Evolutionary conservation across 2,888 invertebrate genomes (phyloP).

Genomic region (Trachelus stipa): DNA sequence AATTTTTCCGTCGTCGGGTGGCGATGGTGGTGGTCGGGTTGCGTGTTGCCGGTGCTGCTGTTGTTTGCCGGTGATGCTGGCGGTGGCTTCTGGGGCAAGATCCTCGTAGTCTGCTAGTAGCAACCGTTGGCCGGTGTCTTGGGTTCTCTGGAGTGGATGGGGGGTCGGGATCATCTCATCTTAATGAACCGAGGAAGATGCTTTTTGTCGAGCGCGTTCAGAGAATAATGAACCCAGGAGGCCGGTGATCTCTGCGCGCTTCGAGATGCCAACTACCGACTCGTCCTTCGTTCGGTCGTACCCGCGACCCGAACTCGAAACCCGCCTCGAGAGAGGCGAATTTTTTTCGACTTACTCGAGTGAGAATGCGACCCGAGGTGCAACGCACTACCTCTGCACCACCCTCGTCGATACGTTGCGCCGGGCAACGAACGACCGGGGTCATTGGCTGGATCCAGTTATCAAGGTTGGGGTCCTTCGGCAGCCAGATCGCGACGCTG

Average conservation of each 20-base stretch:
- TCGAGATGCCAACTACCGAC: not conserved
- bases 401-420: slow-evolving; percentile 12
- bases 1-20: slow-evolving; percentile 47
- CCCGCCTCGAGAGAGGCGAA: not conserved
- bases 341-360: not conserved
- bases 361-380: not conserved
- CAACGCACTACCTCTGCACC: slow-evolving; percentile 9
- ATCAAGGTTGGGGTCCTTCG: slow-evolving; percentile 57
- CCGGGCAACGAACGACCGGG: slow-evolving; percentile 55
- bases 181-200: slow-evolving; percentile 7
- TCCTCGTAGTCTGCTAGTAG: not conserved
- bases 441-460: slow-evolving; percentile 59
- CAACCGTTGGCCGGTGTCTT: not conserved
- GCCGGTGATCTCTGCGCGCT: slow-evolving; percentile 20
- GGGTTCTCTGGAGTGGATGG: not conserved
- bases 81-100: not conserved
- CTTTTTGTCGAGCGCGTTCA: slow-evolving; percentile 46
- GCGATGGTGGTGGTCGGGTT: not conserved
- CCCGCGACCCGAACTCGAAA: not conserved
- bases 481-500: slow-evolving; percentile 8
- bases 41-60: not conserved
- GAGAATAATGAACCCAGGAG: slow-evolving; percentile 55
- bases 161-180: not conserved
- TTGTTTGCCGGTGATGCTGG: not conserved
- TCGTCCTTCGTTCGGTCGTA: slow-evolving; percentile 8